phyloP scores from a whole-genome alignment of 2,888 invertebrate species.

The Lumbricus terrestris region DNA sequence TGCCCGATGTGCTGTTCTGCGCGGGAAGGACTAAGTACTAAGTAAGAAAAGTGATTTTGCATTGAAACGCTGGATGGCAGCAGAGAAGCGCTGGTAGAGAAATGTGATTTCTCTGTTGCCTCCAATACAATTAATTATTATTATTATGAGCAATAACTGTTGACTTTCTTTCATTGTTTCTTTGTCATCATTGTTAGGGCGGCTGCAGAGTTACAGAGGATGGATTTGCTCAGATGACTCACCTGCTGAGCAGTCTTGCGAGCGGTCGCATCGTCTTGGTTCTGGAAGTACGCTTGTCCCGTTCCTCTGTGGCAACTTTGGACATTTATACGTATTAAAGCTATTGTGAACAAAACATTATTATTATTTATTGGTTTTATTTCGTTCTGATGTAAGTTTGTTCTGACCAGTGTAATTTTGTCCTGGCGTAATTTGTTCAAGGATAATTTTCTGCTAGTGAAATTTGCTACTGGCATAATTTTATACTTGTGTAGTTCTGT shows the following conservation, averaged over 20 bases:
- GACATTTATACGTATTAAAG: not conserved
- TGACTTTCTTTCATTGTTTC: too few species aligned
- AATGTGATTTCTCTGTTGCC: too few species aligned
- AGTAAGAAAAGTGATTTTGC: too few species aligned
- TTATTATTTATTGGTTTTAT: not conserved
- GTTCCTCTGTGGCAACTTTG: not conserved
- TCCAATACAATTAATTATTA: too few species aligned
- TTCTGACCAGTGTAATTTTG: not conserved
- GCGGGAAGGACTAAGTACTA: too few species aligned
- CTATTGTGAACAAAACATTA: not conserved
- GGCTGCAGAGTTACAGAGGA: constrained; percentile 84
- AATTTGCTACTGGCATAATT: not conserved
- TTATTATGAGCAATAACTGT: too few species aligned
- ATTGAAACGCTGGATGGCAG: too few species aligned
- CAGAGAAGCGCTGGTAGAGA: too few species aligned
- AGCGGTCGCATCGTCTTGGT: constrained; percentile 69
- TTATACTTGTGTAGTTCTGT: too few species aligned
- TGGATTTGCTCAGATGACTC: constrained; percentile 85
- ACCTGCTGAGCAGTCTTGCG: constrained; percentile 78
- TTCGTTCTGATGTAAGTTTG: not conserved
- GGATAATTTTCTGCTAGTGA: too few species aligned
- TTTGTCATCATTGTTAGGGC: constrained; percentile 58
- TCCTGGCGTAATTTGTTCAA: too few species aligned
- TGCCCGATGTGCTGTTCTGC: too few species aligned
- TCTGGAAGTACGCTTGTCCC: constrained; percentile 38